phyloP scores from a whole-genome alignment of 2,888 invertebrate genomes.

The Sialis fuliginosa region DNA sequence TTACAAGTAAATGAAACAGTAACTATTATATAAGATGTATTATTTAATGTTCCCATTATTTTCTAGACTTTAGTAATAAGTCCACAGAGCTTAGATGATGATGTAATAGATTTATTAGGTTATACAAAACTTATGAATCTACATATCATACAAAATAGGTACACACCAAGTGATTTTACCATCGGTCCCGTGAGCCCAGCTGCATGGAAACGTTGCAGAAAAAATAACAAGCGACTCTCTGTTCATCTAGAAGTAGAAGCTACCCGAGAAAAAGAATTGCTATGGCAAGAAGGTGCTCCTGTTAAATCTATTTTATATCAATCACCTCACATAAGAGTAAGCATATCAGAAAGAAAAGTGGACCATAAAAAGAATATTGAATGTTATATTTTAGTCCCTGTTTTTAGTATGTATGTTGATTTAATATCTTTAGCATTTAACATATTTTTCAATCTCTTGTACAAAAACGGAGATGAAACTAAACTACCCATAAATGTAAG shows the following conservation, averaged over 20 bases:
- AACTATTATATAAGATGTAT: not conserved
- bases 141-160: constrained; percentile 55
- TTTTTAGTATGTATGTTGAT: no score
- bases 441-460: no score
- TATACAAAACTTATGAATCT: constrained; percentile 44
- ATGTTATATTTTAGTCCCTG: no score
- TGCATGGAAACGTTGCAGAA: constrained; percentile 29
- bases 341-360: no score
- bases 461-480: no score
- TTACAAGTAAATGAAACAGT: constrained; percentile 31
- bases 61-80: constrained; percentile 41
- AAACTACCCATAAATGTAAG: no score
- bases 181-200: constrained; percentile 29
- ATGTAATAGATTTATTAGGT: constrained; percentile 47
- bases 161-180: constrained; percentile 36
- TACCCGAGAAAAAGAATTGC: constrained; percentile 33
- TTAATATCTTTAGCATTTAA: no score
- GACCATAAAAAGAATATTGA: no score
- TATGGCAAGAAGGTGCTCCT: constrained; percentile 53
- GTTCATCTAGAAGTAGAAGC: constrained; percentile 54
- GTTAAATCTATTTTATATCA: constrained; percentile 45
- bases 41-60: constrained; percentile 1
- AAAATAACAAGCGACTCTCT: constrained; percentile 37
- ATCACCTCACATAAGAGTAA: constrained; percentile 39
- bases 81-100: constrained; percentile 59